phyloP scores from a whole-genome alignment of 1,140 invertebrate species.

The Drosophila elegans region DNA sequence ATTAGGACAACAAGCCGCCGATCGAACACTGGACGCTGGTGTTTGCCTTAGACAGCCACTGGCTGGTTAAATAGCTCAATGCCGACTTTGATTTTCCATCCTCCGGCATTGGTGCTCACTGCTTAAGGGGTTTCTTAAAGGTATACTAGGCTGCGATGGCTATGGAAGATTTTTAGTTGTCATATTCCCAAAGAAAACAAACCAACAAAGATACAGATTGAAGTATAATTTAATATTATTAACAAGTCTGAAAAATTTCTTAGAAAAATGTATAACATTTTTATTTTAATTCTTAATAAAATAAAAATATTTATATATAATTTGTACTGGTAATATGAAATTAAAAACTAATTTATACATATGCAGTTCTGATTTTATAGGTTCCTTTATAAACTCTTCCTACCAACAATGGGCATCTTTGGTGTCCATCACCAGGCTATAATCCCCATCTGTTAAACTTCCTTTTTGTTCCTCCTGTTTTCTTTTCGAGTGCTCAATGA shows the following conservation, averaged over 20 bases:
- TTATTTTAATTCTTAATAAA: too few species aligned
- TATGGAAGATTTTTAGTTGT: too few species aligned
- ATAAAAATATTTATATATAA: too few species aligned
- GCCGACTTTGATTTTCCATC: slow-evolving; percentile 57
- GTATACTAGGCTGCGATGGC: slow-evolving; percentile 5
- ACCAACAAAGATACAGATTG: too few species aligned
- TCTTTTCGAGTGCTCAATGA: slow-evolving; percentile 13
- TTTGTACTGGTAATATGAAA: too few species aligned
- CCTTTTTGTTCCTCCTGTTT: slow-evolving; percentile 11
- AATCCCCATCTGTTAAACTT: slow-evolving; percentile 2
- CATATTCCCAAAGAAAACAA: too few species aligned
- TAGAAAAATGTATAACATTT: too few species aligned
- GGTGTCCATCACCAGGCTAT: slow-evolving; percentile 13
- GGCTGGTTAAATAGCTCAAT: slow-evolving; percentile 63
- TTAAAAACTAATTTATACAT: not conserved
- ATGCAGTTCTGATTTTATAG: not conserved
- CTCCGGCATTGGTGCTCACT: slow-evolving; percentile 19
- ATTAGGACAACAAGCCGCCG: slow-evolving; percentile 84
- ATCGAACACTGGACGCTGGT: slow-evolving; percentile 55
- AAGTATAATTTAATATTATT: too few species aligned
- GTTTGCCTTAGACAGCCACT: slow-evolving; percentile 57
- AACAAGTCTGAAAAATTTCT: too few species aligned
- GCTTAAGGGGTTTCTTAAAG: not conserved
- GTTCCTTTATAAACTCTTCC: too few species aligned
- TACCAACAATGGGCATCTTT: slow-evolving; percentile 17